These are phyloP conservation scores for Nephrotoma appendiculata DNA, from an alignment of 2,888 invertebrate species.

Conservation along the genomic window DNA sequence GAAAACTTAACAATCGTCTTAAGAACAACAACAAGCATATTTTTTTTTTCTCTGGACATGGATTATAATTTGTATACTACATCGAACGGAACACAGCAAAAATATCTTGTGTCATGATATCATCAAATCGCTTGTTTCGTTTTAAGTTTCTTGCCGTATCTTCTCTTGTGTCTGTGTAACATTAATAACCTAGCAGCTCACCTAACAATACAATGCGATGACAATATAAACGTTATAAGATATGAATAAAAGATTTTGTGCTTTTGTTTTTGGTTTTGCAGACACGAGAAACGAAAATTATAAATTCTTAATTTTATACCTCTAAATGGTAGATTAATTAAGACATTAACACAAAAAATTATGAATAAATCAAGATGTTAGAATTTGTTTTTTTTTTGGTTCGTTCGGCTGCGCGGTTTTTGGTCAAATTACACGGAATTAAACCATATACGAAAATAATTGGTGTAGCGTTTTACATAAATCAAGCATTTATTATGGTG, in stretches of 20 bases:
- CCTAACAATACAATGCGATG: not conserved
- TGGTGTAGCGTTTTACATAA: not conserved
- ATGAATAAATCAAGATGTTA: not conserved
- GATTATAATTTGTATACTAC: no score
- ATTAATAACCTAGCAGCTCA: not conserved
- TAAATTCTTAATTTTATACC: not conserved
- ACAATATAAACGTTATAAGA: not conserved
- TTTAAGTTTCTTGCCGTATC: not conserved
- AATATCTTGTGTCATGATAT: not conserved
- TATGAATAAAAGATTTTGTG: not conserved
- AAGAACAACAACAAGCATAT: not conserved
- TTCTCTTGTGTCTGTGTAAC: not conserved
- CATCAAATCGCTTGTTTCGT: not conserved
- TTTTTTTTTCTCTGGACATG: not conserved
- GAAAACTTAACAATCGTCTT: not conserved
- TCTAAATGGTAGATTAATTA: not conserved
- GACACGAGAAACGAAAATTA: not conserved
- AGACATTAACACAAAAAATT: not conserved
- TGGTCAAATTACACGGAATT: not conserved
- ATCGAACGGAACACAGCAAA: not conserved
- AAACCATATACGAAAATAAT: not conserved
- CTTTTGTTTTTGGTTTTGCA: not conserved
- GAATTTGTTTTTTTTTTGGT: not conserved
- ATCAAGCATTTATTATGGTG: not conserved
- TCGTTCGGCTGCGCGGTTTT: not conserved